Conservation (phyloP, 2,888 invertebrate species). For the Sepiola atlantica region DNA sequence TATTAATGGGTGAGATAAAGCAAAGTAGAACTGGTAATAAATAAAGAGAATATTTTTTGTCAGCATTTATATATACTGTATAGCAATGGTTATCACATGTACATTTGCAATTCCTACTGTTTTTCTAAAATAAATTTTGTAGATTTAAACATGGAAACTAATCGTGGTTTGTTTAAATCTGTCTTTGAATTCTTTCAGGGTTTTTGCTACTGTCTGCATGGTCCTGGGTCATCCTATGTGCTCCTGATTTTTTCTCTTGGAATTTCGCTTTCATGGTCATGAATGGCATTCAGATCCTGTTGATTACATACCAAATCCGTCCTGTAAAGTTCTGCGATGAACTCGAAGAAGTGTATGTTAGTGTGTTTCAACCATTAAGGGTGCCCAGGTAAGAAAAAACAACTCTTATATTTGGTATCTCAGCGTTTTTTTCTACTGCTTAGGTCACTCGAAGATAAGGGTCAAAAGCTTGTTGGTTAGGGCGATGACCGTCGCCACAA, state of each 20-base stretch:
- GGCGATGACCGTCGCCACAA: no score
- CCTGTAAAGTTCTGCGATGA: slow-evolving; percentile 89
- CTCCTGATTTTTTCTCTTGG: slow-evolving; percentile 91
- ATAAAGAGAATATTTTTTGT: no score
- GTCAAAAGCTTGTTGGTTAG: no score
- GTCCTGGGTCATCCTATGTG: slow-evolving; percentile 92
- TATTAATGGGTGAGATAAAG: no score
- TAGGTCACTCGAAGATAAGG: no score
- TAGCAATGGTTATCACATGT: no score
- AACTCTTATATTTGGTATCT: no score
- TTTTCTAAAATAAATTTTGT: neutral
- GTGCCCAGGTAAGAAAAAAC: slow-evolving; percentile 74
- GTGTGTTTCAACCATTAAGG: slow-evolving; percentile 87
- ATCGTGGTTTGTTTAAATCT: neutral
- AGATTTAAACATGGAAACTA: neutral
- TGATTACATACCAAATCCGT: slow-evolving; percentile 86
- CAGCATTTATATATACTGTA: no score
- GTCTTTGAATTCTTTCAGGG: slow-evolving; percentile 76
- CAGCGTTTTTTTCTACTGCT: no score
- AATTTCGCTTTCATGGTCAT: slow-evolving; percentile 88
- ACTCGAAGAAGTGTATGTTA: slow-evolving; percentile 86
- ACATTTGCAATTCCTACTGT: no score
- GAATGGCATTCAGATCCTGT: slow-evolving; percentile 86
- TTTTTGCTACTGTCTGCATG: slow-evolving; percentile 87
- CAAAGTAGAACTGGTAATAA: no score